phyloP scores from a whole-genome alignment of 1,140 invertebrate genomes.

The Ganaspis sp. region DNA sequence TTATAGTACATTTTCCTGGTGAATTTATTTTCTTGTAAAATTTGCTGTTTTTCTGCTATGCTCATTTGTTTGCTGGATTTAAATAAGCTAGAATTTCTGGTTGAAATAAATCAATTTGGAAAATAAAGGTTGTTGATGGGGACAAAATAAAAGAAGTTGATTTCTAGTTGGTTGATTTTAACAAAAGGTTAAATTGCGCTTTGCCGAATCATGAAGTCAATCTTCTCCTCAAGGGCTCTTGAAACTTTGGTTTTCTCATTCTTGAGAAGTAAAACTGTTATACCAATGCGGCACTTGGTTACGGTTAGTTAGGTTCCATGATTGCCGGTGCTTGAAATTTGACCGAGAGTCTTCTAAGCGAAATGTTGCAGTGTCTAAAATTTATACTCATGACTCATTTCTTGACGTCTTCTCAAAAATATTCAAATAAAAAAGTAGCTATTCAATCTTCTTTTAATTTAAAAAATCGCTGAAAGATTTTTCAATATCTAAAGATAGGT shows the following conservation, averaged over 20 bases:
- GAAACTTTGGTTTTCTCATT: conserved; percentile 20
- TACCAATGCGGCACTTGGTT: conserved; percentile 39
- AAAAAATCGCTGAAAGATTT: no score
- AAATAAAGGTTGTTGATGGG: not conserved
- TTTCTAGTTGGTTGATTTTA: not conserved
- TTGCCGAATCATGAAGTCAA: conserved; percentile 15
- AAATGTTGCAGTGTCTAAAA: not conserved
- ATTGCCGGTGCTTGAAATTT: conserved; percentile 35
- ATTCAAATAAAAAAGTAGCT: no score
- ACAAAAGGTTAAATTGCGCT: conserved; percentile 1
- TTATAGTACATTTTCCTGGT: no score
- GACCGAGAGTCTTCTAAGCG: conserved; percentile 27
- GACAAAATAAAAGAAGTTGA: not conserved
- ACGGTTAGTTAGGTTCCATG: conserved; percentile 42
- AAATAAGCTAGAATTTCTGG: not conserved
- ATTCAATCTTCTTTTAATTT: no score
- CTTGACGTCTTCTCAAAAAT: not conserved
- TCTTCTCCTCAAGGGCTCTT: not conserved
- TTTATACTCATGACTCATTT: not conserved
- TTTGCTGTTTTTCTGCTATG: no score
- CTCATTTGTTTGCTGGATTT: not conserved
- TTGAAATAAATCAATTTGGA: not conserved
- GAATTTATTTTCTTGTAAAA: no score
- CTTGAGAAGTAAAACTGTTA: conserved; percentile 19
- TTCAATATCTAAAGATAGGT: no score